phyloP scores from a whole-genome alignment of 2,113 vertebrate genomes.

The Tapirus terrestris region DNA sequence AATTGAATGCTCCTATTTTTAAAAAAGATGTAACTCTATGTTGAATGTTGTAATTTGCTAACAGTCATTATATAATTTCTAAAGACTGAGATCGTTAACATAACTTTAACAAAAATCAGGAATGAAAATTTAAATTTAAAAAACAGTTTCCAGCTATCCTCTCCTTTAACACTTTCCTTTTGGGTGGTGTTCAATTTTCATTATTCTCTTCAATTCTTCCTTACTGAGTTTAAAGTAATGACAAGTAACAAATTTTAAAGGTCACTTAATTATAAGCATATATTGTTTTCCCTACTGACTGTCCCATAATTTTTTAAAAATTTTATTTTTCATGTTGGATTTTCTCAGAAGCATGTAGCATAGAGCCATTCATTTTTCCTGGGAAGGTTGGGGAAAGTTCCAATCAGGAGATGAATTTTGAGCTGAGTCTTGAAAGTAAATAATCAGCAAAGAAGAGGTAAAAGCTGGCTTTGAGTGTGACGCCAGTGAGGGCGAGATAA shows the following conservation, averaged over 20 bases:
- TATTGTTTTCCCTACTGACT: too few species aligned
- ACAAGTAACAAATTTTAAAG: too few species aligned
- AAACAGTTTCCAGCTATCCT: too few species aligned
- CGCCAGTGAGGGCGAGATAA: neutral
- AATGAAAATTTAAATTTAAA: too few species aligned
- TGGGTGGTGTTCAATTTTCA: too few species aligned
- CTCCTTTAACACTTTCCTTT: too few species aligned
- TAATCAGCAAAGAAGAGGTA: neutral
- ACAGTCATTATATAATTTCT: neutral
- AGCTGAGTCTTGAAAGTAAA: neutral
- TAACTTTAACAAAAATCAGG: neutral
- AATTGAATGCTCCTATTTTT: neutral
- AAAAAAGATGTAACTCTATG: neutral
- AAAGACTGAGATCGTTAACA: neutral
- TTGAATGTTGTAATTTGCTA: neutral
- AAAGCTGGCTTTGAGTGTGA: neutral
- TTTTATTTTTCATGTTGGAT: neutral
- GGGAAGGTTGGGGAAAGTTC: neutral
- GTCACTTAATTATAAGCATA: too few species aligned
- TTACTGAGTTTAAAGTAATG: too few species aligned
- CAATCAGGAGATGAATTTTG: neutral
- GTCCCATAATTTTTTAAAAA: neutral
- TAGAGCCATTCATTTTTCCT: neutral
- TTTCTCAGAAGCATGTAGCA: neutral
- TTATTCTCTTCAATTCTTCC: too few species aligned